phyloP scores from a whole-genome alignment of 2,888 invertebrate genomes.

The Sinohyriopsis cumingii region DNA sequence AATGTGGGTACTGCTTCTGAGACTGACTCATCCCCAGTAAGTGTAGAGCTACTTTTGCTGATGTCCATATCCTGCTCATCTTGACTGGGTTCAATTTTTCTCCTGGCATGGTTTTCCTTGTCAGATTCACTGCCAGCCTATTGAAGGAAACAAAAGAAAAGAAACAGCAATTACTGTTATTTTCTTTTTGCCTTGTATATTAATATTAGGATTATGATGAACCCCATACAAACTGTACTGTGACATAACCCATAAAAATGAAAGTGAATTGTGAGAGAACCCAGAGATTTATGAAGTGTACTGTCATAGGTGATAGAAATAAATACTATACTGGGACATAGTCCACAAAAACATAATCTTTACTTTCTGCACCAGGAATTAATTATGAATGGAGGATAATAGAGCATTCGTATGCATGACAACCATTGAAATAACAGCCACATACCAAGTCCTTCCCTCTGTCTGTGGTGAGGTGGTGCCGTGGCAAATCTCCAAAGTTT shows the following conservation, averaged over 20 bases:
- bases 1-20: slow-evolving; percentile 46
- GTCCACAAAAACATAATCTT: too few species aligned
- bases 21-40: slow-evolving; percentile 54
- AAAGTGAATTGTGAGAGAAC: too few species aligned
- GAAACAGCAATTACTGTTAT: neutral
- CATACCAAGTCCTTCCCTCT: neutral
- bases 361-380: too few species aligned
- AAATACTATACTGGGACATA: too few species aligned
- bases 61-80: slow-evolving; percentile 43
- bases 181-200: neutral
- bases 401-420: too few species aligned
- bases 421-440: neutral
- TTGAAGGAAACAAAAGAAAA: neutral
- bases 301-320: too few species aligned
- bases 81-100: neutral
- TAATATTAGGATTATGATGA: neutral
- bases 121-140: slow-evolving; percentile 31
- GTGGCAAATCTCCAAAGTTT: slow-evolving; percentile 29
- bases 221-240: too few species aligned
- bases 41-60: slow-evolving; percentile 57
- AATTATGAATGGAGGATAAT: too few species aligned
- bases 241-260: too few species aligned
- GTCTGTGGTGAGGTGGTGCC: slow-evolving; percentile 26
- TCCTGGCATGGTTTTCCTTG: slow-evolving; percentile 26
- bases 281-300: too few species aligned